Percentiles rank a stretch among this genome's conserved stretches.
Conservation (phyloP, 2,113 vertebrate genomes). For the Tachycineta bicolor region DNA sequence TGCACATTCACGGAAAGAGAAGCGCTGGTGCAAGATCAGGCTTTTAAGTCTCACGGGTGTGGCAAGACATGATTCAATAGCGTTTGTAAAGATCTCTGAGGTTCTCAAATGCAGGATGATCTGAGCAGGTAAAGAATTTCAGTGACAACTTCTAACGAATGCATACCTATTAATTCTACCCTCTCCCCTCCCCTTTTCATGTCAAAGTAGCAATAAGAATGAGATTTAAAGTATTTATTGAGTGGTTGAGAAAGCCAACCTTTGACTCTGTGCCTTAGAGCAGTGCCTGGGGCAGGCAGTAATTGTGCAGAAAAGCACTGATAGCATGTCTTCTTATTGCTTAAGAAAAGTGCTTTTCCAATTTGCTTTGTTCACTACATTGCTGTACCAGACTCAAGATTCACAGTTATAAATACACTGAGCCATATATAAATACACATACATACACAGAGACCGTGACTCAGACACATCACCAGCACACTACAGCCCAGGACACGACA, state of each 20-base stretch:
- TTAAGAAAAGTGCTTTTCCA: constrained; percentile 51
- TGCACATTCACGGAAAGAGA: background rate
- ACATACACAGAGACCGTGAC: background rate
- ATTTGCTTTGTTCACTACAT: constrained; percentile 29
- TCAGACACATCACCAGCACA: background rate
- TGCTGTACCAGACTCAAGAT: background rate
- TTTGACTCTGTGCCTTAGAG: constrained; percentile 55
- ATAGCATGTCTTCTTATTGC: constrained; percentile 8
- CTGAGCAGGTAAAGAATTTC: background rate
- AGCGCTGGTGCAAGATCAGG: background rate
- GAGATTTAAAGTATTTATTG: constrained; percentile 41
- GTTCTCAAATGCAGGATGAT: background rate
- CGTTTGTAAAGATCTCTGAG: background rate
- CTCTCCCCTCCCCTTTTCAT: background rate
- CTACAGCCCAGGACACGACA: background rate
- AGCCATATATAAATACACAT: constrained; percentile 36
- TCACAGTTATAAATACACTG: background rate
- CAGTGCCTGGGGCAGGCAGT: constrained; percentile 51
- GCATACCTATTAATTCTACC: background rate
- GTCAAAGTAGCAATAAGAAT: constrained; percentile 15
- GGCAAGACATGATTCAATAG: background rate
- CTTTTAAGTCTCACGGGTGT: background rate
- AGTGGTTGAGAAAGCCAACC: constrained; percentile 27
- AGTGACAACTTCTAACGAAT: background rate
- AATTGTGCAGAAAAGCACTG: constrained; percentile 40